A percentile compares a stretch with the other conserved stretches of the same genome.
Conservation (phyloP, 2,888 invertebrate genomes). For the Xylota segnis region DNA sequence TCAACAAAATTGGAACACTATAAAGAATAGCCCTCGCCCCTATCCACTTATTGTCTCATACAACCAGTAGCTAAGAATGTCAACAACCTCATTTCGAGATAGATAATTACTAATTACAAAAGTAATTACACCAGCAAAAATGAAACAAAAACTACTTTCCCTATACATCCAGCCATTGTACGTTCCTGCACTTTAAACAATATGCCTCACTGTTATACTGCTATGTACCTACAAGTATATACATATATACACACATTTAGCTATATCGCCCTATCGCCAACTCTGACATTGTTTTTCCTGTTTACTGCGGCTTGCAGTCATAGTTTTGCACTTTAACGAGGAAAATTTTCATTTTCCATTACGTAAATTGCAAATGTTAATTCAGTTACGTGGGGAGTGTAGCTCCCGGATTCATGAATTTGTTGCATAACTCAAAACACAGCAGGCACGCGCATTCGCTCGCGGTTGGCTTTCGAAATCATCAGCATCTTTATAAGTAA, state of each 20-base stretch:
- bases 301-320: background rate
- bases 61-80: constrained; percentile 7
- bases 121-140: constrained; percentile 20
- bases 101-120: constrained; percentile 39
- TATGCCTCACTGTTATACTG: background rate
- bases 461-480: background rate
- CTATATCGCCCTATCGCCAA: constrained; percentile 18
- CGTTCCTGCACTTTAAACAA: background rate
- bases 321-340: constrained; percentile 10
- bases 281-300: constrained; percentile 23
- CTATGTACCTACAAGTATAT: no score
- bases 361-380: constrained; percentile 45
- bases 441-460: background rate
- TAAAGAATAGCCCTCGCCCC: background rate
- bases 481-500: background rate
- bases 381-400: constrained; percentile 22
- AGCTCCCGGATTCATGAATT: constrained; percentile 15
- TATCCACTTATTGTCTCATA: background rate
- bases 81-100: constrained; percentile 27
- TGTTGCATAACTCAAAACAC: constrained; percentile 28
- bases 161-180: background rate
- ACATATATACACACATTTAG: background rate
- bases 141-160: background rate
- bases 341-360: constrained; percentile 32
- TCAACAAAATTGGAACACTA: background rate